Conservation (phyloP, 2,888 invertebrate species). For the Dynastes grantii region DNA sequence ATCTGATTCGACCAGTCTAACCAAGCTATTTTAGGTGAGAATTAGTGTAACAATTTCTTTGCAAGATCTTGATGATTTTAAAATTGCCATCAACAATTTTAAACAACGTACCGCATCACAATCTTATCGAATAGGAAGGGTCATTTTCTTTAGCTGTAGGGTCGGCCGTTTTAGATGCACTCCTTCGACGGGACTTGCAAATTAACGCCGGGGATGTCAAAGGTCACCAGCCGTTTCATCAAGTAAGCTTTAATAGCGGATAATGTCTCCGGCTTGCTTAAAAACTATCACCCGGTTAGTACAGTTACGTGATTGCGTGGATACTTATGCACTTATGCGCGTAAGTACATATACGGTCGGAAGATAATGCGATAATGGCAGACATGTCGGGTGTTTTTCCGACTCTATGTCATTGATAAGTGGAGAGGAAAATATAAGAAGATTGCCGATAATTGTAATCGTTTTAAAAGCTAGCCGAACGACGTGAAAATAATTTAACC, state of each 20-base stretch:
- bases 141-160: neutral
- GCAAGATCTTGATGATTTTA: too few relatives aligned
- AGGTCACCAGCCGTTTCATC: slow-evolving; percentile 18
- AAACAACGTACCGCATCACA: neutral
- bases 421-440: neutral
- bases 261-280: slow-evolving; percentile 12
- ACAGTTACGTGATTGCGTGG: slow-evolving; percentile 26
- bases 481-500: neutral
- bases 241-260: slow-evolving; percentile 9
- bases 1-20: too few relatives aligned
- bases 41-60: too few relatives aligned
- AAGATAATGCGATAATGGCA: slow-evolving; percentile 25
- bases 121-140: neutral
- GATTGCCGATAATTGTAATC: slow-evolving; percentile 22
- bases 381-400: slow-evolving; percentile 7
- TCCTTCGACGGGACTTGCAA: slow-evolving; percentile 5
- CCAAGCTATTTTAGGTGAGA: too few relatives aligned
- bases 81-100: too few relatives aligned
- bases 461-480: neutral
- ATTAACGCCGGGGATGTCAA: slow-evolving; percentile 2
- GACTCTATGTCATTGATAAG: slow-evolving; percentile 27
- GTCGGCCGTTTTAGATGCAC: neutral
- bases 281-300: slow-evolving; percentile 33
- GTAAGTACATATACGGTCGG: slow-evolving; percentile 20
- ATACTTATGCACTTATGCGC: slow-evolving; percentile 24